Base-by-base conservation (phyloP, 2,888 invertebrate genomes). In the Agelastica alni region DNA sequence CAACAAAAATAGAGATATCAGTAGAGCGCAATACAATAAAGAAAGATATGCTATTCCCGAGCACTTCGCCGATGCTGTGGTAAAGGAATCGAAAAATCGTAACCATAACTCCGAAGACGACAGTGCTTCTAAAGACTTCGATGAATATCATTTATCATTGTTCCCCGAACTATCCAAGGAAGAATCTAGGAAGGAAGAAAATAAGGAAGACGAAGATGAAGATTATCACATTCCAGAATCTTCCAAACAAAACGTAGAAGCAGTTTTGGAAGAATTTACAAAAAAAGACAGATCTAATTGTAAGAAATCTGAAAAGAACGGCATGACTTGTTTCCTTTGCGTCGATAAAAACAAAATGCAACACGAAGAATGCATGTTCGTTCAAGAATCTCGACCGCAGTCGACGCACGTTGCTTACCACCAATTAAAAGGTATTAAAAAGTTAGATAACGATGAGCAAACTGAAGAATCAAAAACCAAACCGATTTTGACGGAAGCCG, bases 281-380 rank as follows among this genome's bases (percentile, higher is more conserved):
- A 83, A 84, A 67, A 87, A 87, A 72, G 88, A 89, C 66, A 80
- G 88, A 62, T 84, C 86, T 17, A 78, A 84, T 5, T 90, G 90
- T 71, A 85, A 87, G 67, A 87, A 86, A 72, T 81, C 86, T 0
- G 80, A 83, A 58, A 86, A 86, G 67, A 85, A 87, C 62, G 86
- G 87, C 31, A 87, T 89, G 87, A 89, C 88, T 0, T 90, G 90
- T 70, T 89, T 84, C 71, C 81, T 86, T 62, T 90, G 90, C 70
- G 76, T 83, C 2, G 87, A 88, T 66, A 81, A 85, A 61, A 80
- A 82, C 43, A 88, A 88, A 1, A 78, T 85, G 43, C 85, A 86
- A 71, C 84, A 89, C 66, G 89, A 90, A 74, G 89, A 90, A 72
- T 90, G 90, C 70, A 88, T 89, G 84, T 89, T 84, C 74, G 82